phyloP scores from a whole-genome alignment of 2,797 vertebrate species.

The Dromococcyx pavoninus region DNA sequence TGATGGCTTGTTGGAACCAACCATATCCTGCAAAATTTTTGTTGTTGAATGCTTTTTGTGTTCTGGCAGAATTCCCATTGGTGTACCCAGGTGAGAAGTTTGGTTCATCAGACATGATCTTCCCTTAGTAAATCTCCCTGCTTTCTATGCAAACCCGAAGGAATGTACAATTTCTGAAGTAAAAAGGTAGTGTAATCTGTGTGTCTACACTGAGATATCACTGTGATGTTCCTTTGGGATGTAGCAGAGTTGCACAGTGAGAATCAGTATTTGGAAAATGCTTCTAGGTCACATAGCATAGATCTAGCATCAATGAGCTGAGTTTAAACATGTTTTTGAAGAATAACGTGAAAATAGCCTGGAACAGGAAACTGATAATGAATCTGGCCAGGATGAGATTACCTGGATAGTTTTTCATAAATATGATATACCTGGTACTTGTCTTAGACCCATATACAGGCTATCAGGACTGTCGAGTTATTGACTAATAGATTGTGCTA shows the following conservation, averaged over 20 bases:
- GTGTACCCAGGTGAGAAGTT: too few relatives aligned
- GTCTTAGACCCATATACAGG: neutral
- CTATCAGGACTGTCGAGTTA: neutral
- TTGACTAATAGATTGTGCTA: neutral
- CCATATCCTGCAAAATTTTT: neutral
- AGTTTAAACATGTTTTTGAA: neutral
- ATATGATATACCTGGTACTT: neutral
- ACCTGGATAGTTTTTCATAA: neutral
- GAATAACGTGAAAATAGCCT: neutral
- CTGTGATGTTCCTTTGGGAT: rapidly evolving
- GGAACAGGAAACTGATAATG: neutral
- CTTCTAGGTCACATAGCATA: neutral
- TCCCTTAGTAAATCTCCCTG: neutral
- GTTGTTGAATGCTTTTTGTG: neutral
- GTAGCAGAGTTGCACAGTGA: neutral
- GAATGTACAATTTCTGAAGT: neutral
- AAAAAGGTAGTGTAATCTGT: rapidly evolving
- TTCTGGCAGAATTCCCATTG: neutral
- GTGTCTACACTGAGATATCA: neutral
- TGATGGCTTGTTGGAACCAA: neutral
- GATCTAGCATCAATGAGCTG: neutral
- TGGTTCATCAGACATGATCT: neutral
- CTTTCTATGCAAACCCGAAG: neutral
- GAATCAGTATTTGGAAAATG: neutral
- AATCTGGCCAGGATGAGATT: neutral